Evolutionary conservation across 2,797 vertebrate species (phyloP), one percentile per base, ranked within the genome.

Genomic region (Bryconaethiops microstoma): DNA sequence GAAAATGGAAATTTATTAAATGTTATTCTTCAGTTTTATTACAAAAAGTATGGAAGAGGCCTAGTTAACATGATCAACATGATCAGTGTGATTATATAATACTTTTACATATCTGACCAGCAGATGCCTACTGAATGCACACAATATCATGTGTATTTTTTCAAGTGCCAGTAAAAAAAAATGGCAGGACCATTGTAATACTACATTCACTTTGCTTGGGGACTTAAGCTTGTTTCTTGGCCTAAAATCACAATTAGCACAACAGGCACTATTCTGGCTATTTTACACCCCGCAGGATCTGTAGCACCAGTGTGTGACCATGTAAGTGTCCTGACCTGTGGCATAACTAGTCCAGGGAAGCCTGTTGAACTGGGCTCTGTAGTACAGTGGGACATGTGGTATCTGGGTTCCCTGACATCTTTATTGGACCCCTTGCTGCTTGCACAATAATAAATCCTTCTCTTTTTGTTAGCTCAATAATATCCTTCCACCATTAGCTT

Each of bases 31-130:
- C 25, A 67, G 40, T 21, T 17, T 40, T 17, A 21, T 42, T 55
- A 19, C 3, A 62, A 60, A 13, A 45, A 0, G 4, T 12, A 1
- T 8, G 48, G 48, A 42, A 42, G 45, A 48, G 8, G 40, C 40
- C 40, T 42, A 42, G 40, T 42, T 48, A 7, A 48, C 10, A 48
- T 10, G 5, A 48, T 64, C 69, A 50, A 1, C 10, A 55, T 21
- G 6, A 57, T 29, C 6, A 65, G 6, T 55, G 10, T 45, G n/a
- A 21, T 64, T 13, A 54, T 42, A 39, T 25, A 50, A 50, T 7
- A 21, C 62, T 19, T 60, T 48, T 74, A 16, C 14, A 35, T 4
- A 68, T 89, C 87, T 87, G 87, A 85, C 86, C 88, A 79, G 83
- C 85, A 87, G 87, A 89, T 82, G 73, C 39, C 7, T 9, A 39